These are phyloP conservation scores for Drosophila asahinai DNA, from an alignment of 1,140 invertebrate genomes.

Conservation along the genomic window DNA sequence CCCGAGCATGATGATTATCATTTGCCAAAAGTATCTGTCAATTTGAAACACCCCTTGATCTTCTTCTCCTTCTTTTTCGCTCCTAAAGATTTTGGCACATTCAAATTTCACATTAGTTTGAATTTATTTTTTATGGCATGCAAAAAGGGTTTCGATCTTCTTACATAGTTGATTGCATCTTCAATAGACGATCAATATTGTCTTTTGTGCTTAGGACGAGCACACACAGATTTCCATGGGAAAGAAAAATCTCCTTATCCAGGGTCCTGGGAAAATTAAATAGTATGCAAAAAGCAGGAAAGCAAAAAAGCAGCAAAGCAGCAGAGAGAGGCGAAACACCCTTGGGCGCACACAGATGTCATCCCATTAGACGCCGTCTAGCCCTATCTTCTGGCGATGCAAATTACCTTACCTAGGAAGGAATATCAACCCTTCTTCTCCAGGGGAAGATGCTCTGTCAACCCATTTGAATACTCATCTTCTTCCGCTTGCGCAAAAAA, in stretches of 20 bases:
- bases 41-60: slow-evolving; percentile 23
- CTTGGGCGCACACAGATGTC: slow-evolving; percentile 66
- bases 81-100: slow-evolving; percentile 49
- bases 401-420: slow-evolving; percentile 73
- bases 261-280: slow-evolving; percentile 79
- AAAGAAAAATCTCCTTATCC: slow-evolving; percentile 73
- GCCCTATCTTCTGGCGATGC: slow-evolving; percentile 68
- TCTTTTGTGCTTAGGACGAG: slow-evolving; percentile 74
- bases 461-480: slow-evolving; percentile 82
- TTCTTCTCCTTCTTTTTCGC: slow-evolving; percentile 16
- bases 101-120: slow-evolving; percentile 78
- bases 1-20: slow-evolving; percentile 18
- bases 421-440: slow-evolving; percentile 55
- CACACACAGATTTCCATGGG: slow-evolving; percentile 66
- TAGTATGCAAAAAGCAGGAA: slow-evolving; percentile 73
- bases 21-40: slow-evolving; percentile 20
- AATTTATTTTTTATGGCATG: slow-evolving; percentile 65
- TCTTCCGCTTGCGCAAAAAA: slow-evolving; percentile 61
- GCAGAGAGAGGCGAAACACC: slow-evolving; percentile 27
- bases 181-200: slow-evolving; percentile 82
- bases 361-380: slow-evolving; percentile 68
- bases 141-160: slow-evolving; percentile 57
- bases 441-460: slow-evolving; percentile 52
- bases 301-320: slow-evolving; percentile 11
- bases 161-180: slow-evolving; percentile 80